Evolutionary conservation across 1,140 invertebrate species (phyloP).

Genomic region (Drosophila burlai): DNA sequence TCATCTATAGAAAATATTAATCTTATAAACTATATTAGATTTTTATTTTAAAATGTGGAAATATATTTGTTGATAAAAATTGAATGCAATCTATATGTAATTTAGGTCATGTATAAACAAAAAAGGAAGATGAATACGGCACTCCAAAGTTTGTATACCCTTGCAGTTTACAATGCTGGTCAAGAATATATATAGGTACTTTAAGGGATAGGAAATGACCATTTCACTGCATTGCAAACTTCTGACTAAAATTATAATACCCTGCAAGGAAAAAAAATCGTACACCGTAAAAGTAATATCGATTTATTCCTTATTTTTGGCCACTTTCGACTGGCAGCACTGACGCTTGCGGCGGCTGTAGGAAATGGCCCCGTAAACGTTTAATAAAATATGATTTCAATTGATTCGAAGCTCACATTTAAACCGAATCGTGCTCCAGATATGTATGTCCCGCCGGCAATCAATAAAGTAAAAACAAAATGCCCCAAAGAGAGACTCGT

Average conservation of each 20-base stretch:
- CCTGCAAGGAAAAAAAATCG: background rate
- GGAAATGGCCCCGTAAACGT: constrained; percentile 77
- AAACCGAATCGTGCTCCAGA: constrained; percentile 64
- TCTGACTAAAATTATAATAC: too few species aligned
- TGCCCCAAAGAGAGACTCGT: constrained; percentile 39
- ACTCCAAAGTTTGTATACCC: too few species aligned
- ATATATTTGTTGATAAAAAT: background rate
- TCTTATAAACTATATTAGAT: background rate
- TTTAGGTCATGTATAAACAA: background rate
- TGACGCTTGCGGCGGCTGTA: constrained; percentile 61
- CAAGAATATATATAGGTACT: too few species aligned
- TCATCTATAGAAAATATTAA: background rate
- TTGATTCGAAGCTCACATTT: constrained; percentile 78
- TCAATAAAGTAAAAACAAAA: constrained; percentile 74
- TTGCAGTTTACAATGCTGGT: too few species aligned
- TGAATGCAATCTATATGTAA: background rate
- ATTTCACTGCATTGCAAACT: too few species aligned
- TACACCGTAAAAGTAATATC: background rate
- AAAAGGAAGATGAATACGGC: too few species aligned
- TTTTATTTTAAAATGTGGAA: background rate
- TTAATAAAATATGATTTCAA: constrained; percentile 83
- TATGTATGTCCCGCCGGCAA: constrained; percentile 47
- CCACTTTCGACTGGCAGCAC: background rate
- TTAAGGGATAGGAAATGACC: too few species aligned
- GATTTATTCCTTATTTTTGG: constrained; percentile 2